Percentiles rank a stretch among this genome's conserved stretches.
Conservation (phyloP, 2,888 invertebrate genomes). For the Agrochola circellaris region DNA sequence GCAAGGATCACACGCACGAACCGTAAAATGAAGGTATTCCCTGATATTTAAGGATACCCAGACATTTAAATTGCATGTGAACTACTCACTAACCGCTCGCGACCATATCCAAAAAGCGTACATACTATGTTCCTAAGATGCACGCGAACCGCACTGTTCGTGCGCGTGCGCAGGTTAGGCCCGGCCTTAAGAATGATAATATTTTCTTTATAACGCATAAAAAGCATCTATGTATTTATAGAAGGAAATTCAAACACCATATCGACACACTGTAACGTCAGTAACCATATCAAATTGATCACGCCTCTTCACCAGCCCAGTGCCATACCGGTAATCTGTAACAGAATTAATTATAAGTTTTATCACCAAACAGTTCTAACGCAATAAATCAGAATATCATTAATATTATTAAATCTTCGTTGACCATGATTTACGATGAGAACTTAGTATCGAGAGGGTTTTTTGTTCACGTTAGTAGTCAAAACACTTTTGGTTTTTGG, state of each 20-base stretch:
- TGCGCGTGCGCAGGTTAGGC: too few relatives aligned
- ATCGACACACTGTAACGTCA: too few relatives aligned
- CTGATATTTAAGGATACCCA: too few relatives aligned
- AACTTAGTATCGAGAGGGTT: slow-evolving; percentile 18
- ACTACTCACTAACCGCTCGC: too few relatives aligned
- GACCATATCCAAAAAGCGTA: too few relatives aligned
- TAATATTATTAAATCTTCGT: slow-evolving; percentile 53
- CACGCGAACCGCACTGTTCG: too few relatives aligned
- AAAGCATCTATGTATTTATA: not conserved
- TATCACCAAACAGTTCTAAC: slow-evolving; percentile 37
- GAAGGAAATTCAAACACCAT: not conserved
- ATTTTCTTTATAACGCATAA: too few relatives aligned
- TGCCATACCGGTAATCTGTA: slow-evolving; percentile 32
- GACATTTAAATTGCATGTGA: too few relatives aligned
- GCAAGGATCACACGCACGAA: too few relatives aligned
- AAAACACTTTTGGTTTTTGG: slow-evolving; percentile 44
- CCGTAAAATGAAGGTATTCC: too few relatives aligned
- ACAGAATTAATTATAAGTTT: slow-evolving; percentile 53
- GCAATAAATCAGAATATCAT: slow-evolving; percentile 63
- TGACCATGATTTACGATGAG: slow-evolving; percentile 56
- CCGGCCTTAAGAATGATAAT: too few relatives aligned
- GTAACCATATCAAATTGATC: slow-evolving; percentile 32
- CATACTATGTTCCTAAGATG: too few relatives aligned
- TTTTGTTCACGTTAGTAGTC: slow-evolving; percentile 31
- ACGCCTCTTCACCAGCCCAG: slow-evolving; percentile 24